phyloP scores from a whole-genome alignment of 2,888 invertebrate species.

The Phengaris alcon region DNA sequence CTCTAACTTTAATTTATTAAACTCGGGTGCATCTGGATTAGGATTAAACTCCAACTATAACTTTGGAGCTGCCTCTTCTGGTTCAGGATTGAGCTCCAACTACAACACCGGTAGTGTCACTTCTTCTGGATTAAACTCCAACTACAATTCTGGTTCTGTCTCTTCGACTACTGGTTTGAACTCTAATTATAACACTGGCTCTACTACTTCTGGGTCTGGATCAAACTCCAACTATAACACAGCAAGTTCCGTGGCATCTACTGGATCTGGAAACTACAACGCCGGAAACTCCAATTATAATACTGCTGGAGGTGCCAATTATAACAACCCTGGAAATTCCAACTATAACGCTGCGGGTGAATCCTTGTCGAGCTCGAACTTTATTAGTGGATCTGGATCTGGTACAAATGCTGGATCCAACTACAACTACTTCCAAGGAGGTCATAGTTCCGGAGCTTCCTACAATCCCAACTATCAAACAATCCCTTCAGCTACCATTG shows the following conservation, averaged over 20 bases:
- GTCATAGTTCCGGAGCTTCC: conserved; percentile 34
- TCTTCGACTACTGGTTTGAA: conserved; percentile 15
- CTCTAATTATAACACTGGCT: conserved; percentile 1
- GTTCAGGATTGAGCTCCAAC: background rate
- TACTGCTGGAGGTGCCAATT: conserved; percentile 38
- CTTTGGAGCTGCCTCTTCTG: background rate
- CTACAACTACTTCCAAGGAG: conserved; percentile 35
- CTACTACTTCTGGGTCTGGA: background rate
- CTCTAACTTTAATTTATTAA: conserved; percentile 31
- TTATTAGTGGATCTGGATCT: conserved; percentile 24
- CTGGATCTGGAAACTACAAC: conserved; percentile 2
- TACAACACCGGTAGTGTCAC: background rate
- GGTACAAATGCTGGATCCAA: conserved; percentile 36
- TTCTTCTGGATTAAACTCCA: conserved; percentile 35
- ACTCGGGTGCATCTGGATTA: conserved; percentile 24
- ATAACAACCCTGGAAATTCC: conserved; percentile 27
- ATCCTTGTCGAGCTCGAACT: conserved; percentile 21
- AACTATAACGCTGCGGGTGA: conserved; percentile 12
- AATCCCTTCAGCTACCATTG: conserved; percentile 37
- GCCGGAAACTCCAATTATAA: conserved; percentile 43
- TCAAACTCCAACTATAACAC: conserved; percentile 10
- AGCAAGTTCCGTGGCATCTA: background rate
- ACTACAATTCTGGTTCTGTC: conserved; percentile 40
- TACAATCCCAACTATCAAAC: conserved; percentile 42
- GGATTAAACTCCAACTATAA: conserved; percentile 16